Evolutionary conservation across 2,888 invertebrate genomes (phyloP).

Genomic region (Netelia inedita): DNA sequence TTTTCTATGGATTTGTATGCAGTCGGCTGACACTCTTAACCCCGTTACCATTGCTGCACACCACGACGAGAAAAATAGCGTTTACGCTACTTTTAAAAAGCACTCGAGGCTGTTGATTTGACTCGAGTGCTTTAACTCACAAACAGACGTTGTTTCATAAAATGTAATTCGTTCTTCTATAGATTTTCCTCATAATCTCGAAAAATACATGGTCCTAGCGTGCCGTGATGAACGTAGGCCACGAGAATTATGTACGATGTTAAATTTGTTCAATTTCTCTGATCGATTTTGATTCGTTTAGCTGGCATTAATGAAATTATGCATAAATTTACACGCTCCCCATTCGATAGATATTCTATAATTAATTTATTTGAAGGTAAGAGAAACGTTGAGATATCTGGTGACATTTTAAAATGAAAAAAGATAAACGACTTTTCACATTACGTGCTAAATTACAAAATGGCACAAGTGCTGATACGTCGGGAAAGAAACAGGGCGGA

Average conservation of each 20-base stretch:
- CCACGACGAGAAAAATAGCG: conserved; percentile 11
- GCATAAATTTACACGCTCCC: no score
- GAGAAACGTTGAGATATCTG: no score
- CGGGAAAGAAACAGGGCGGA: not conserved
- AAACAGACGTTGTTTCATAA: no score
- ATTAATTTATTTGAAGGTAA: no score
- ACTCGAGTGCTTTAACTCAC: not conserved
- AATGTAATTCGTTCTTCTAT: no score
- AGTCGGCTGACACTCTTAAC: conserved; percentile 51
- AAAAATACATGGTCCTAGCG: not conserved
- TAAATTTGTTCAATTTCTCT: not conserved
- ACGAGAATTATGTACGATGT: no score
- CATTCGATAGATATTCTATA: no score
- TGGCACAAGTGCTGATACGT: not conserved
- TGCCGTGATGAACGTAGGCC: not conserved
- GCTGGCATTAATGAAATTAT: no score
- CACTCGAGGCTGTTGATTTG: conserved; percentile 4
- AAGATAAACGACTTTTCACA: not conserved
- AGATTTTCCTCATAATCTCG: not conserved
- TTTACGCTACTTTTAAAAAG: conserved; percentile 1
- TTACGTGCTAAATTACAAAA: not conserved
- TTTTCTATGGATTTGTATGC: conserved; percentile 25
- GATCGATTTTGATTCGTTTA: not conserved
- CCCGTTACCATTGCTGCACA: conserved; percentile 41
- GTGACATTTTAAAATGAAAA: no score